These are phyloP conservation scores for Aptenodytes patagonicus DNA, from an alignment of 2,113 vertebrate genomes.

Conservation along the genomic window DNA sequence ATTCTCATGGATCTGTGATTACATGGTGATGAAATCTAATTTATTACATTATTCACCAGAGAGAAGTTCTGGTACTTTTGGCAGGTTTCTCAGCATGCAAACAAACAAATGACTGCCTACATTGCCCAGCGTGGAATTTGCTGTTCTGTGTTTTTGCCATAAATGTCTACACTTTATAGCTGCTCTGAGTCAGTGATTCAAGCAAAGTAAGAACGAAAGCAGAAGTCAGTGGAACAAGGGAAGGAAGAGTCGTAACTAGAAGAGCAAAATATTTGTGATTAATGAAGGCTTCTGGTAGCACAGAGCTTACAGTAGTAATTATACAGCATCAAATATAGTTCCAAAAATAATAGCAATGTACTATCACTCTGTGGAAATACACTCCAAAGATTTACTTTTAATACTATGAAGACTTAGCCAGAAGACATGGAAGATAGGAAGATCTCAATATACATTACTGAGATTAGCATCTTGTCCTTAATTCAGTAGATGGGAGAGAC, in stretches of 20 bases:
- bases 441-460: background rate
- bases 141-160: conserved; percentile 17
- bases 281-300: background rate
- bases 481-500: background rate
- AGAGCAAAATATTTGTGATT: conserved; percentile 32
- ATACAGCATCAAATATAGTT: background rate
- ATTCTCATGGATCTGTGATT: conserved; percentile 1
- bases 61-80: conserved; percentile 16
- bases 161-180: conserved; percentile 13
- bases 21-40: conserved; percentile 32
- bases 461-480: background rate
- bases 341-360: background rate
- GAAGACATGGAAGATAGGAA: background rate
- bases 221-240: background rate
- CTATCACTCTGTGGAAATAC: background rate
- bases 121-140: background rate
- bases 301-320: background rate
- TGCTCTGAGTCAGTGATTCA: background rate
- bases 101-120: conserved; percentile 32
- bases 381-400: background rate
- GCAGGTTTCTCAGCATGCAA: conserved; percentile 43
- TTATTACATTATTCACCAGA: conserved; percentile 53
- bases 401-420: background rate
- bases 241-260: background rate
- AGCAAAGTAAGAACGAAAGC: background rate